Evolutionary conservation across 2,797 vertebrate species (phyloP).

Genomic region (Lacerta viridis): DNA sequence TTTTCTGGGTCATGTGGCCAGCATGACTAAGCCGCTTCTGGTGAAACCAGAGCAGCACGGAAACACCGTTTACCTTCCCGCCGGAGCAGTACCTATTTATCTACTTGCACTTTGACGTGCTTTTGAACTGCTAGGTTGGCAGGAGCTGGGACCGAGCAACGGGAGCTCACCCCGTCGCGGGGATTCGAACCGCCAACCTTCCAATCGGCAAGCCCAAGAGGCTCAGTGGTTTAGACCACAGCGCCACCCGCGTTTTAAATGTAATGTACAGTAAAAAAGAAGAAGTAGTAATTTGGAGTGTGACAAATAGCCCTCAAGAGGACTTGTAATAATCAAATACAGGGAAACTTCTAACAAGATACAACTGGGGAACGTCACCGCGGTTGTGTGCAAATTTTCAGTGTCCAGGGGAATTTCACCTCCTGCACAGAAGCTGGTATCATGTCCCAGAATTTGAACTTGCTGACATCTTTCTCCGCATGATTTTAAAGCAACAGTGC

Average conservation of each 20-base stretch:
- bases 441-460: not conserved
- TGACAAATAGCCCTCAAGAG: not conserved
- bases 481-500: not conserved
- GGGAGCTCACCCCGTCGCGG: fast-evolving
- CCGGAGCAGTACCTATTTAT: no score
- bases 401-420: constrained; percentile 20
- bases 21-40: no score
- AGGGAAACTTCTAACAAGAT: not conserved
- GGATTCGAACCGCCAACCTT: no score
- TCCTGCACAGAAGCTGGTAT: not conserved
- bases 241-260: not conserved
- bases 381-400: not conserved
- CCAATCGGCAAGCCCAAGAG: no score
- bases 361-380: not conserved
- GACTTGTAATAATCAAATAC: not conserved
- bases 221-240: no score
- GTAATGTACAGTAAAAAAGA: not conserved
- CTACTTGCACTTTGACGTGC: no score
- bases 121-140: no score
- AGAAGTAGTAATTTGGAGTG: not conserved
- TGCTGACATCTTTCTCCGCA: not conserved
- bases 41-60: no score
- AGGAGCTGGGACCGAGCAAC: no score
- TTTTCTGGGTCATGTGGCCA: no score
- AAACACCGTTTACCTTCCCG: no score